These are phyloP conservation scores for Suillia variegata DNA, from an alignment of 2,888 invertebrate species.

Conservation along the genomic window DNA sequence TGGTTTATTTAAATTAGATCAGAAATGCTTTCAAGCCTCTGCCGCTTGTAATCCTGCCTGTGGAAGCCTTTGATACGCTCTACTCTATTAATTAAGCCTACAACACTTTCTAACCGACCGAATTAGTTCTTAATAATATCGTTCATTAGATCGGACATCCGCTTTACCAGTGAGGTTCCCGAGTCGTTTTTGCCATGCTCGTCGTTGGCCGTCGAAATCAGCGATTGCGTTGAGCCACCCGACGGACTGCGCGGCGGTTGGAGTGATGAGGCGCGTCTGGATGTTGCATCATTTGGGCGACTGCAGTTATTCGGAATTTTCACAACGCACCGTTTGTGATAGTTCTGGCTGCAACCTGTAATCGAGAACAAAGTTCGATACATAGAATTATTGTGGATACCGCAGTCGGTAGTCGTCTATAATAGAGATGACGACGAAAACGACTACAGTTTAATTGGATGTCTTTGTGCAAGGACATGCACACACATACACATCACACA, in stretches of 20 bases:
- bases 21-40: too few relatives aligned
- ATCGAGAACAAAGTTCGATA: constrained; percentile 1
- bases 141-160: constrained; percentile 68
- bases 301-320: constrained; percentile 98
- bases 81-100: too few relatives aligned
- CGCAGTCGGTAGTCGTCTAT: not conserved
- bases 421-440: too few relatives aligned
- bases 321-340: constrained; percentile 96
- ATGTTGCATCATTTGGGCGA: constrained; percentile 60
- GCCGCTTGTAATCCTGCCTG: too few relatives aligned
- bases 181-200: constrained; percentile 63
- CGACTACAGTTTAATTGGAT: not conserved
- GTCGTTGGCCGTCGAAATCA: constrained; percentile 64
- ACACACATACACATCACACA: not conserved
- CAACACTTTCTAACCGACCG: too few relatives aligned
- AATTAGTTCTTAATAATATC: constrained; percentile 60
- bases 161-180: constrained; percentile 76
- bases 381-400: constrained; percentile 4
- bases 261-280: constrained; percentile 60
- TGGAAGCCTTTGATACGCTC: too few relatives aligned
- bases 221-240: constrained; percentile 71
- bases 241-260: constrained; percentile 72
- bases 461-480: not conserved
- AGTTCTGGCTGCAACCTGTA: constrained; percentile 95
- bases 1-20: too few relatives aligned